These are phyloP conservation scores for Drosophila bocki DNA, from an alignment of 1,140 invertebrate genomes.

Conservation along the genomic window DNA sequence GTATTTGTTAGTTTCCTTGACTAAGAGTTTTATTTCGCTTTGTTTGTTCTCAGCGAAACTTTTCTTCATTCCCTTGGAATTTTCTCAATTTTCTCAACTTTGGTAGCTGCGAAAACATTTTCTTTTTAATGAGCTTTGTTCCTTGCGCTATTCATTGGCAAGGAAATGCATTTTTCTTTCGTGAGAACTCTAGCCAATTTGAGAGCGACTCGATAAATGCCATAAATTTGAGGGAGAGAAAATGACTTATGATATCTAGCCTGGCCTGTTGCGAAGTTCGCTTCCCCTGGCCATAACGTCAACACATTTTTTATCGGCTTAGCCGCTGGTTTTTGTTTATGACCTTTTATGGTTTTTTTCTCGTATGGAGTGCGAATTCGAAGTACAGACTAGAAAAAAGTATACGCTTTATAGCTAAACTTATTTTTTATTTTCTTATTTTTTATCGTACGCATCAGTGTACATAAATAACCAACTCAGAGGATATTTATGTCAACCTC, in stretches of 20 bases:
- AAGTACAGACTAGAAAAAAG: neutral
- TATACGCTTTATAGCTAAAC: neutral
- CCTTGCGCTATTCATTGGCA: neutral
- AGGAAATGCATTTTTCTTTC: neutral
- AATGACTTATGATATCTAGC: slow-evolving; percentile 57
- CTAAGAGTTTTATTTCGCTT: slow-evolving; percentile 12
- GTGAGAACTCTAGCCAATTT: slow-evolving; percentile 23
- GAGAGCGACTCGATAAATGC: slow-evolving; percentile 45
- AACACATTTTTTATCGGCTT: slow-evolving; percentile 60
- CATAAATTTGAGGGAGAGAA: slow-evolving; percentile 48
- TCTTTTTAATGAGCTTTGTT: slow-evolving; percentile 38
- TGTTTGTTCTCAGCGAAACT: neutral
- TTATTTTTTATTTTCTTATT: neutral
- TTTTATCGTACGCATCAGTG: neutral
- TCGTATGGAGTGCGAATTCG: neutral
- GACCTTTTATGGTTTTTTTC: slow-evolving; percentile 2
- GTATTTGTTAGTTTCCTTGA: slow-evolving; percentile 24
- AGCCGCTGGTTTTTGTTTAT: slow-evolving; percentile 35
- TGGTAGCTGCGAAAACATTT: neutral
- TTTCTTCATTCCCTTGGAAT: slow-evolving; percentile 2
- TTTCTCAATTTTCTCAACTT: neutral
- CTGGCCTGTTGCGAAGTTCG: slow-evolving; percentile 8
- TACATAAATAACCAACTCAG: neutral
- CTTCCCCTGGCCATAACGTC: slow-evolving; percentile 33
- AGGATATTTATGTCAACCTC: slow-evolving; percentile 7